A percentile compares a stretch with the other conserved stretches of the same genome.
Evolutionary conservation across 2,888 invertebrate genomes (phyloP).

Genomic region (Ceriagrion tenellum): DNA sequence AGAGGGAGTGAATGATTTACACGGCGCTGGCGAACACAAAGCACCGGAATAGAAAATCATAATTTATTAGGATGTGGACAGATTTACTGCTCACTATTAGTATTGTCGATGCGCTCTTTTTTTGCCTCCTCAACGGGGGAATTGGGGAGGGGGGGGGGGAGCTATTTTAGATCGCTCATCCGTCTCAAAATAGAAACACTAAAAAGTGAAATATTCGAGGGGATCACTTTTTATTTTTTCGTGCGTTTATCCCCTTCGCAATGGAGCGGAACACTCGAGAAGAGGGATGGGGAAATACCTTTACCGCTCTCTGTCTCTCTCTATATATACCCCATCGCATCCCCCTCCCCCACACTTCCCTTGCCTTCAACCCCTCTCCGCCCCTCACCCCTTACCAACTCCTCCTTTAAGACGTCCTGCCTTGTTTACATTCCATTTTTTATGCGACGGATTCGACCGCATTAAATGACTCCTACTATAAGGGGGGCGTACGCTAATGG

Average conservation of each 20-base stretch:
- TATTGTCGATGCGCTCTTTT: neutral
- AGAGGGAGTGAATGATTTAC: neutral
- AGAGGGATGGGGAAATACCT: neutral
- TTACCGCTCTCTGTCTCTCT: neutral
- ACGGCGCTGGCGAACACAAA: neutral
- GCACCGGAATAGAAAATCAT: neutral
- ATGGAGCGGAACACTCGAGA: neutral
- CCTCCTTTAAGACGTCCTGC: neutral
- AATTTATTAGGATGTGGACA: neutral
- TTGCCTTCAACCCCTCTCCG: too few species aligned
- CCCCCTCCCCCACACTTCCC: too few species aligned
- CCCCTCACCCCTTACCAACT: neutral
- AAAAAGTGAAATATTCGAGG: neutral
- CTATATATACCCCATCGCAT: too few species aligned
- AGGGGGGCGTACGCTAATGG: neutral
- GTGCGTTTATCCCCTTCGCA: neutral
- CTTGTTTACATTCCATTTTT: neutral
- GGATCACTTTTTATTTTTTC: neutral
- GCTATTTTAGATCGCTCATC: neutral
- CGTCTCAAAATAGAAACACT: conserved; percentile 24
- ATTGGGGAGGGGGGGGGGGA: neutral
- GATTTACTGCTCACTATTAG: conserved; percentile 19
- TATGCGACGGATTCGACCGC: neutral
- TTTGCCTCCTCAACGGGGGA: neutral
- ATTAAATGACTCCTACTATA: neutral